These are phyloP conservation scores for Gallinago undulata DNA, from an alignment of 2,113 vertebrate species.

Conservation along the genomic window DNA sequence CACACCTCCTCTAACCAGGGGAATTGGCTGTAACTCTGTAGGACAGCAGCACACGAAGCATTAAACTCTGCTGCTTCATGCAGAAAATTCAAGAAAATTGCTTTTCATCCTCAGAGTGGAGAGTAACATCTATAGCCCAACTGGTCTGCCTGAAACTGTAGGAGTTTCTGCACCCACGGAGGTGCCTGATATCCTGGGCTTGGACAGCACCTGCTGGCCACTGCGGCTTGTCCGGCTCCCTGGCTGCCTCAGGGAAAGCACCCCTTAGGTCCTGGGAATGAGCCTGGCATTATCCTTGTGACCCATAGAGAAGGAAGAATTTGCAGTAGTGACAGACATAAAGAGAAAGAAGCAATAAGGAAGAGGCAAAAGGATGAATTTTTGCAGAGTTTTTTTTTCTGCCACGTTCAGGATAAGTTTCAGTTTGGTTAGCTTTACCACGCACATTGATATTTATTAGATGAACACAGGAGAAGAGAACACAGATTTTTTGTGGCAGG, in stretches of 20 bases:
- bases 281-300: rapidly evolving
- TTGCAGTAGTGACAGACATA: background rate
- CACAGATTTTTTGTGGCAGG: background rate
- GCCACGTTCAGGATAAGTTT: background rate
- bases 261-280: rapidly evolving
- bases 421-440: background rate
- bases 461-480: background rate
- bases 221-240: background rate
- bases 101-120: background rate
- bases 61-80: background rate
- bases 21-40: background rate
- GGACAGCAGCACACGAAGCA: background rate
- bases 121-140: background rate
- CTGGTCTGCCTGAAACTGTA: background rate
- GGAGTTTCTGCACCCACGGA: rapidly evolving
- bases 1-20: background rate
- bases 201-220: rapidly evolving
- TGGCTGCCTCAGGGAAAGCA: rapidly evolving
- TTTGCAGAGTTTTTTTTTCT: background rate
- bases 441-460: background rate
- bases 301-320: background rate
- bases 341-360: background rate
- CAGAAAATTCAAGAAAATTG: background rate
- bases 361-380: background rate
- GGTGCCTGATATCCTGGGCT: background rate